phyloP scores from a whole-genome alignment of 1,140 invertebrate genomes.

The Anoplolepis gracilipes region DNA sequence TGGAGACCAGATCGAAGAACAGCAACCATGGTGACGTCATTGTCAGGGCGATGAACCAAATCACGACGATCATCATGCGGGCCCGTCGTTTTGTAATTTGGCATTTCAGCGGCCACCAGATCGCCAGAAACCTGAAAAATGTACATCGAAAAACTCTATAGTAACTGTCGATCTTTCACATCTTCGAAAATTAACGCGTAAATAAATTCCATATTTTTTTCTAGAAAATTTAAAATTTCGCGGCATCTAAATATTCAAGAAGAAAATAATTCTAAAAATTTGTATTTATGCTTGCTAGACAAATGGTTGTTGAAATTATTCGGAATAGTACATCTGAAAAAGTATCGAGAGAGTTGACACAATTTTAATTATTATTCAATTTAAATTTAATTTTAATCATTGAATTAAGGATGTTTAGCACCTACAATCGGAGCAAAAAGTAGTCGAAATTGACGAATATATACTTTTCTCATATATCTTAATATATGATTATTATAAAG shows the following conservation, averaged over 20 bases:
- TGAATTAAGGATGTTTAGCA: neutral
- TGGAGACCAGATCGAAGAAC: slow-evolving; percentile 94
- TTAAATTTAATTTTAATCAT: neutral
- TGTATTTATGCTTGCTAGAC: neutral
- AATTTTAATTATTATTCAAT: too few species aligned
- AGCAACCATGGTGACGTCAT: slow-evolving; percentile 96
- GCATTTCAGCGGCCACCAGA: slow-evolving; percentile 96
- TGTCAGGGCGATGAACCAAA: slow-evolving; percentile 95
- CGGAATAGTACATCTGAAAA: neutral
- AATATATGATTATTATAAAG: too few species aligned
- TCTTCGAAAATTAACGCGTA: neutral
- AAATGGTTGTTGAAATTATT: neutral
- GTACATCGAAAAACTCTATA: neutral
- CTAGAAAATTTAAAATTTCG: neutral
- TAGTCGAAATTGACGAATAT: too few species aligned
- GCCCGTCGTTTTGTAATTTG: slow-evolving; percentile 95
- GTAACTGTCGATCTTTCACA: neutral
- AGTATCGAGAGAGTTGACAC: neutral
- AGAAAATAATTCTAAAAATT: neutral
- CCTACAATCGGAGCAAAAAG: too few species aligned
- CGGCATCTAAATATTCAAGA: neutral
- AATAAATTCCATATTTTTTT: neutral
- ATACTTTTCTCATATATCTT: too few species aligned
- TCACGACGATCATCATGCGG: slow-evolving; percentile 94
- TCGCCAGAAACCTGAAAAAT: slow-evolving; percentile 94